Base-by-base conservation (phyloP, 2,888 invertebrate species). In the Scotopteryx bipunctaria region DNA sequence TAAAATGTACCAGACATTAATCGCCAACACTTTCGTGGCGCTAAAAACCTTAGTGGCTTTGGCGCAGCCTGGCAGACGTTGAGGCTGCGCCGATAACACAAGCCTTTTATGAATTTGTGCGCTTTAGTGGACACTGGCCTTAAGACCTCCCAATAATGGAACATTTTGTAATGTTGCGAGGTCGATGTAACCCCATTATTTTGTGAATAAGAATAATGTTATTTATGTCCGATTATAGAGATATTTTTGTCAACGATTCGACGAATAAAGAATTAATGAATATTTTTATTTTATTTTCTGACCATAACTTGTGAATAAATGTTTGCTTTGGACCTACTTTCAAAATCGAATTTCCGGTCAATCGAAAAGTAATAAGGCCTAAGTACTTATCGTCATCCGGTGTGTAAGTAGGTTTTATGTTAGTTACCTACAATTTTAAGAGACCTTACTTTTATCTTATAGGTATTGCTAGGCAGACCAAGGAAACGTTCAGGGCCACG, bases 251-350 rank as follows among this genome's bases (percentile, higher is more conserved):
- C 72, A 70, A 65, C 53, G 62, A 63, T 64, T 66, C 66, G 72
- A 71, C 68, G 68, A 78, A 73, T 76, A 76, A 76, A 78, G 71
- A 64, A 70, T 72, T 70, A 67, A 63, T n/a, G n/a, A n/a, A n/a
- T n/a, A 67, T 66, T 66, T 55, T 33, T 54, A 49, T 47, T 55
- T 60, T 53, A 57, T 66, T 54, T 48, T 56, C 53, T 45, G 38
- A 48, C 33, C 4, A 19, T 36, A 19, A 35, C 3, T 17, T 46
- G 9, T 25, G 16, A 15, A 31, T 37, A 31, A 38, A 8, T 3
- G 19, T 32, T 33, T 38, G 33, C 9, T 13, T 37, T 35, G 36
- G 32, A 31, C 17, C 36, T 42, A 19, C 31, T 51, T 45, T 51
- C 17, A 21, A 33, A 9, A 32, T 4, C 11, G 21, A 51, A 33